Base-by-base conservation (phyloP, 2,113 vertebrate species). In the Ceyx margarethae region DNA sequence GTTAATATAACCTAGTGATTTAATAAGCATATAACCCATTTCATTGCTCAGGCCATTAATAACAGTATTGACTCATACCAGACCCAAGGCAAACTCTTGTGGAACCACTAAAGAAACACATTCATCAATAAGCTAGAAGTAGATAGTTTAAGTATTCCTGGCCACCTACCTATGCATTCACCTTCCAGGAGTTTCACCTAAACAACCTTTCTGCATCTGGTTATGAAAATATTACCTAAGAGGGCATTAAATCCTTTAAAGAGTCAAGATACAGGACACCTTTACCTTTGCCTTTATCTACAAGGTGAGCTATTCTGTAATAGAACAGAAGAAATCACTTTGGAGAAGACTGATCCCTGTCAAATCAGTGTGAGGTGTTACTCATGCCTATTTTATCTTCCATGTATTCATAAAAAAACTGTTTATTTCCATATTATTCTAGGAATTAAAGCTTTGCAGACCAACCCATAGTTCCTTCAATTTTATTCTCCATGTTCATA, bases 21-120 rank as follows among this genome's bases (percentile, higher is more conserved):
- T 95, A 96, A 92, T 94, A 95, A 95, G 67, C 79, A 90, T 85
- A 82, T 95, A 94, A 94, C 94, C 81, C 87, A 77, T 95, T 91
- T 87, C 56, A 56, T 88, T 88, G 56, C 85, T 94, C 78, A 51
- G 58, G 67, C 37, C 64, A 60, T 94, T 95, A 91, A 85, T 83
- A 82, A 87, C 60, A 67, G 28, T 79, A 73, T 69, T 80, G 91
- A 85, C 31, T 62, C 85, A 85, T 56, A 87, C 54, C 67, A 71
- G 66, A 85, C 7, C 15, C 28, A 71, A 85, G 71, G 31, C 54
- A 61, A 77, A 75, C 43, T 71, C 3, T 26, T 56, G 64, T 64
- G 60, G 79, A 80, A 51, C 67, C 60, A 82, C 75, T 83, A 74
- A 89, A 90, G 82, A 62, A 29, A 65, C 42, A 43, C 35, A 42